These are phyloP conservation scores for honey bee (Apis mellifera) DNA, from an alignment of 1,140 invertebrate species.

Conservation along the genomic window Amel_HAv3.1 CM009931.2:25289001-25289500, in stretches of 20 bases:
- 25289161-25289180: constrained; percentile 10
- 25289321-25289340: not conserved
- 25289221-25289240: not conserved
- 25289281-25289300: not conserved
- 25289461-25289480: not conserved
- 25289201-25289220: not conserved
- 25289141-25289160: not conserved
- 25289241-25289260: not conserved
- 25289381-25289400: not conserved
- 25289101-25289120: constrained; percentile 1
- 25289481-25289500: not conserved
- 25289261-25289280: not conserved
- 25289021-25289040: not conserved
- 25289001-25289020: constrained; percentile 26
- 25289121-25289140: not conserved
- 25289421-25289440: not conserved
- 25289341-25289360: not conserved
- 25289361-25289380: not conserved
- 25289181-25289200: constrained; percentile 4
- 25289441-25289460: not conserved
- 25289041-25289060: constrained; percentile 25
- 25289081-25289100: not conserved
- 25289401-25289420: not conserved
- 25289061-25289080: no score
- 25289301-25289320: not conserved